Evolutionary conservation across 2,797 vertebrate species (phyloP), one percentile per base, ranked within the genome.

Genomic region (Enteromius fasciolatus): DNA sequence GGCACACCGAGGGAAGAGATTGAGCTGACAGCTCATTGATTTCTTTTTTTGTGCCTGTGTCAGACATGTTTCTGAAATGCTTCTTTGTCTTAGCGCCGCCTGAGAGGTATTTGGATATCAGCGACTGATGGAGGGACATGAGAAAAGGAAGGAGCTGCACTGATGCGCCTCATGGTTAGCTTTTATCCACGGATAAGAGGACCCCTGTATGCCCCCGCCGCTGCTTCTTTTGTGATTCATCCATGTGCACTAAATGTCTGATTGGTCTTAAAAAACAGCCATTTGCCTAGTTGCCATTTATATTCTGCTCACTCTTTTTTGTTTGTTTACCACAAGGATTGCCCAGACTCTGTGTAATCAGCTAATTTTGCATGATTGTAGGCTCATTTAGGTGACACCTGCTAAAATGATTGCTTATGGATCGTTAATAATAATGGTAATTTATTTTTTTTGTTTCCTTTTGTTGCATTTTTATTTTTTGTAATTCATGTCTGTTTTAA

Each of bases 21-120:
- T 63, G 70, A 68, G 76, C 77, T 87, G 84, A 86, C 72, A 74
- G 84, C 82, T 76, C 76, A 84, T 84, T 79, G 79, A 77, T 82
- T 87, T 82, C 70, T 31, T 86, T 80, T 36, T 85, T 78, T 82
- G 80, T 83, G 76, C 79, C 64, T 17, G 75, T 66, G 84, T 73
- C 82, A 73, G 68, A 80, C 74, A 73, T 54, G 68, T 72, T 18
- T 25, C n/a, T 57, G 39, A 73, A 78, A 41, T 67, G 33, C 67
- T 68, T 57, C 33, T 75, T 83, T 72, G 68, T 85, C 57, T 83
- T 70, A 69, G 63, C 25, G 28, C 23, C 63, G 1, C 68, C 63
- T 64, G 36, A 81, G 73, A 36, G 20, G 78, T 81, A 8, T 77
- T 82, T 84, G 59, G 25, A 25, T 68, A 14, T 57, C 57, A 52